Evolutionary conservation across 2,888 invertebrate genomes (phyloP).

Genomic region (Nephrocerus scutellatus): DNA sequence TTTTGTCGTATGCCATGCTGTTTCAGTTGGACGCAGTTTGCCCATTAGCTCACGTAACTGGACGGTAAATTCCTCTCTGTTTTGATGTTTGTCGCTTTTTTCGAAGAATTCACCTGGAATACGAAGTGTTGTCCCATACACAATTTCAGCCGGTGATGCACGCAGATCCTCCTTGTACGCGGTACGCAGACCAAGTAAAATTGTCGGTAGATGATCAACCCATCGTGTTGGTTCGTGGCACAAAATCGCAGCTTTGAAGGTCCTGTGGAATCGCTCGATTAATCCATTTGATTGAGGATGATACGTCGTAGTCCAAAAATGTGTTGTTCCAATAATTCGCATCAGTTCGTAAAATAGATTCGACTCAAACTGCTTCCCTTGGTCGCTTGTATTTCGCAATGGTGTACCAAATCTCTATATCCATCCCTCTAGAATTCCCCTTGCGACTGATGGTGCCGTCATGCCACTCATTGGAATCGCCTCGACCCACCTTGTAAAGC

Average conservation of each 20-base stretch:
- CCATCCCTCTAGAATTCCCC: constrained; percentile 2
- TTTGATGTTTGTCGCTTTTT: background rate
- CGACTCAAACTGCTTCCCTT: constrained; percentile 10
- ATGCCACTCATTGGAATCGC: constrained; percentile 7
- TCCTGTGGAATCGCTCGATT: constrained; percentile 6
- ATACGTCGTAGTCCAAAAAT: constrained; percentile 6
- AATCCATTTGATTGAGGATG: constrained; percentile 7
- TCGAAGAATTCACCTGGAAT: background rate
- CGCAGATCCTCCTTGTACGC: constrained; percentile 4
- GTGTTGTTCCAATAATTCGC: constrained; percentile 1
- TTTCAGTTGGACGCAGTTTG: background rate
- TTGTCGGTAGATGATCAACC: constrained; percentile 3
- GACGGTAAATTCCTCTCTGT: background rate
- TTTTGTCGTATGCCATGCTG: background rate
- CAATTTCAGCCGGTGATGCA: constrained; percentile 1
- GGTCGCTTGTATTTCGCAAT: constrained; percentile 3
- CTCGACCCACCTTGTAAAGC: constrained; percentile 12
- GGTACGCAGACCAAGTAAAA: constrained; percentile 1
- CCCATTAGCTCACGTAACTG: background rate
- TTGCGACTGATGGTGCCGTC: constrained; percentile 2
- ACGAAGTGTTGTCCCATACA: background rate
- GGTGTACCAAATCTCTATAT: constrained; percentile 8
- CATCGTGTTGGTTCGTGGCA: constrained; percentile 5
- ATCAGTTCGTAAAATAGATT: constrained; percentile 6
- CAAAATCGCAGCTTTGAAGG: constrained; percentile 6